Conservation (phyloP, 2,113 vertebrate species). For the Megaleporinus macrocephalus region DNA sequence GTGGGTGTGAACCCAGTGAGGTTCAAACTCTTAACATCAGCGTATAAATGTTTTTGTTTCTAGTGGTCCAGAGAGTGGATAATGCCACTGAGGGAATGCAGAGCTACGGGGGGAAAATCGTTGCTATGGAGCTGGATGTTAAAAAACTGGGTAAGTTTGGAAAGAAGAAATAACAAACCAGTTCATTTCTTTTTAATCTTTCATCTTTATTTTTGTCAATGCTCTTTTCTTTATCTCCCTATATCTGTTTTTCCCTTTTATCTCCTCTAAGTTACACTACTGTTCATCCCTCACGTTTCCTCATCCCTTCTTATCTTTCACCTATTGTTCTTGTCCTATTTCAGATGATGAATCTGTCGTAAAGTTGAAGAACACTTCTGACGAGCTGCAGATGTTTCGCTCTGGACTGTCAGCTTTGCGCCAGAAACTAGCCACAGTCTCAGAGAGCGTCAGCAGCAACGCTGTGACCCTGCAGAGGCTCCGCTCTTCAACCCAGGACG, state of each 20-base stretch:
- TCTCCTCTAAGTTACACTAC: no score
- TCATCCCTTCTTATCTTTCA: neutral
- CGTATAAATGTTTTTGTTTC: slow-evolving; percentile 54
- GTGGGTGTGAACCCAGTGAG: neutral
- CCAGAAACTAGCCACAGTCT: slow-evolving; percentile 86
- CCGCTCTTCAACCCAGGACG: slow-evolving; percentile 81
- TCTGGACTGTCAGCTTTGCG: slow-evolving; percentile 86
- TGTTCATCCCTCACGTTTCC: neutral
- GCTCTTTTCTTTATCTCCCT: no score
- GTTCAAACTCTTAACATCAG: neutral
- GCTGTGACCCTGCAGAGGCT: slow-evolving; percentile 88
- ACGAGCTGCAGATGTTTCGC: slow-evolving; percentile 90
- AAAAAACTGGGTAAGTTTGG: slow-evolving; percentile 89
- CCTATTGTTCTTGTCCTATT: slow-evolving; percentile 11
- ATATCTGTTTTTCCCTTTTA: neutral
- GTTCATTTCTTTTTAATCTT: no score
- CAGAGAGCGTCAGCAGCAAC: slow-evolving; percentile 86
- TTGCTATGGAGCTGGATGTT: slow-evolving; percentile 86
- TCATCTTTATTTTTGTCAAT: no score
- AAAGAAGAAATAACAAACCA: neutral
- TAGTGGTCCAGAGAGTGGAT: slow-evolving; percentile 96
- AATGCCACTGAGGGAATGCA: slow-evolving; percentile 90
- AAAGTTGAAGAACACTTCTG: slow-evolving; percentile 89
- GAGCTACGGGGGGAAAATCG: slow-evolving; percentile 89
- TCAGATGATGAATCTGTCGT: slow-evolving; percentile 89